Evolutionary conservation across 2,888 invertebrate genomes (phyloP).

Genomic region (Drymonia ruficornis): DNA sequence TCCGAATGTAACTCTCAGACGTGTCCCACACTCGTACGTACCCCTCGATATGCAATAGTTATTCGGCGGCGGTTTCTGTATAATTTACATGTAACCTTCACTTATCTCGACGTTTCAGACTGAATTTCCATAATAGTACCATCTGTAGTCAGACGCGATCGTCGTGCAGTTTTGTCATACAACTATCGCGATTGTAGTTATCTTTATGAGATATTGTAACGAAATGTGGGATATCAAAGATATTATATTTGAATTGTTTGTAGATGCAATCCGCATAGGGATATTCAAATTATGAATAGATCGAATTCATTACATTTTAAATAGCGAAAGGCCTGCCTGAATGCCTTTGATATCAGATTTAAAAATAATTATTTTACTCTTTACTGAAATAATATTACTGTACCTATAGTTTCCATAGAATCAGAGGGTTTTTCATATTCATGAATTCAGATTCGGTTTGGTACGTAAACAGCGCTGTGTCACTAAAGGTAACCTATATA

Average conservation of each 20-base stretch:
- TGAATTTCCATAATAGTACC: constrained; percentile 74
- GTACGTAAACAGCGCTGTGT: constrained; percentile 51
- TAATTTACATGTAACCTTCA: constrained; percentile 72
- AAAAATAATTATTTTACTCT: not conserved
- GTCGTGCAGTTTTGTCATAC: constrained; percentile 73
- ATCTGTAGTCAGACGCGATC: constrained; percentile 72
- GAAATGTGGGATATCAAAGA: constrained; percentile 17
- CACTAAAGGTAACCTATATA: constrained; percentile 6
- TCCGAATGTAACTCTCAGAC: constrained; percentile 28
- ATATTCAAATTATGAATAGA: too few species aligned
- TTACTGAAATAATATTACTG: constrained; percentile 12
- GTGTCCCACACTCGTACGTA: constrained; percentile 26
- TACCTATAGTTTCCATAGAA: constrained; percentile 16
- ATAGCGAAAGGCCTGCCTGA: too few species aligned
- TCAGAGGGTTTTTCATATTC: constrained; percentile 51
- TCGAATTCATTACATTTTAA: too few species aligned
- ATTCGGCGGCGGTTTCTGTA: constrained; percentile 44
- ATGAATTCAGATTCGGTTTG: constrained; percentile 63
- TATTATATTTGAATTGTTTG: constrained; percentile 6
- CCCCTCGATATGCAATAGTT: constrained; percentile 41
- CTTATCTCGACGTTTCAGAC: constrained; percentile 73
- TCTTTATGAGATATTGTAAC: constrained; percentile 56
- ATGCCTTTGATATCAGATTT: too few species aligned
- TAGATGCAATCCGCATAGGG: not conserved
- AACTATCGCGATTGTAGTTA: constrained; percentile 63